phyloP scores from a whole-genome alignment of 2,888 invertebrate genomes.

The Clitarchus hookeri region DNA sequence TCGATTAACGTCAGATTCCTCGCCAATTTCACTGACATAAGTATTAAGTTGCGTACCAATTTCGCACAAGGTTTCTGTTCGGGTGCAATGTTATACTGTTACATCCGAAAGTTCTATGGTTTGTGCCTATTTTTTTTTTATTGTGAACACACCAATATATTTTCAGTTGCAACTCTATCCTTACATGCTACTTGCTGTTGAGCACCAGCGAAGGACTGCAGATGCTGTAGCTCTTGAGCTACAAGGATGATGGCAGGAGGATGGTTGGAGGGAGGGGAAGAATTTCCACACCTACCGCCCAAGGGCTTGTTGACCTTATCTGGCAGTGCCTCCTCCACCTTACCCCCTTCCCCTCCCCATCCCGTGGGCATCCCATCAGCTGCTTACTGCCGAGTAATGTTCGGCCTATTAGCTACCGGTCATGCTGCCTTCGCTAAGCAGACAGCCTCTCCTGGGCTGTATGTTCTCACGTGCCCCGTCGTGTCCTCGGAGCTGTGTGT shows the following conservation, averaged over 20 bases:
- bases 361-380: neutral
- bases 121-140: too few species aligned
- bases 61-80: too few species aligned
- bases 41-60: too few species aligned
- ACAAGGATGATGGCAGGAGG: neutral
- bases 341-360: neutral
- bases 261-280: neutral
- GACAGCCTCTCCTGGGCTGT: neutral
- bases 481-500: neutral
- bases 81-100: too few species aligned
- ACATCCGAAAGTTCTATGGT: too few species aligned
- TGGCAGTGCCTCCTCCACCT: neutral
- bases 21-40: too few species aligned
- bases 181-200: too few species aligned
- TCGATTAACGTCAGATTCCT: too few species aligned
- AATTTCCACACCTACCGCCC: constrained; percentile 3
- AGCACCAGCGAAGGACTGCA: too few species aligned
- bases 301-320: constrained; percentile 17
- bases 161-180: too few species aligned
- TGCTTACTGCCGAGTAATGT: constrained; percentile 14
- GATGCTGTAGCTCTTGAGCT: too few species aligned
- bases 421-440: neutral
- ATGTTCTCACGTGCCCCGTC: neutral
- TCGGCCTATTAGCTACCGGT: constrained; percentile 2
- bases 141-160: too few species aligned